These are phyloP conservation scores for Macrocentrus cingulum DNA, from an alignment of 1,140 invertebrate species.

Conservation along the genomic window DNA sequence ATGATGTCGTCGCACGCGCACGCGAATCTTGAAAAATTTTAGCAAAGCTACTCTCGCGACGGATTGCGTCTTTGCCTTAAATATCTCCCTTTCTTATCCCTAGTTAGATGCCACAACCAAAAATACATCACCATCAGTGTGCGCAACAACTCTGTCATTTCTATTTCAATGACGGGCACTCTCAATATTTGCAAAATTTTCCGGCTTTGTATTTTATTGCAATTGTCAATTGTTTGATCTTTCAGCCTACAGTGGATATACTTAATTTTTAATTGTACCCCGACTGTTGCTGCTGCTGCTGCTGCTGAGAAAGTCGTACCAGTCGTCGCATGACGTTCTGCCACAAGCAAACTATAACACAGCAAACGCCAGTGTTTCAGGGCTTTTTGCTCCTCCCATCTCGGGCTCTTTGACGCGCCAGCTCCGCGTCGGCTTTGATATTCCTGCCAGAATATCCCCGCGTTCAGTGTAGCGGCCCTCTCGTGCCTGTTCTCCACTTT, in stretches of 20 bases:
- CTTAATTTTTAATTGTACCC: no score
- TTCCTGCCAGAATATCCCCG: conserved; percentile 52
- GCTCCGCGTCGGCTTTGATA: conserved; percentile 45
- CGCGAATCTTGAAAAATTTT: no score
- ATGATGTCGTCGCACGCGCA: no score
- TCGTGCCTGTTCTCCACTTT: conserved; percentile 14
- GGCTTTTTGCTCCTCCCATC: conserved; percentile 28
- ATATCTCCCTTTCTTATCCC: conserved; percentile 1
- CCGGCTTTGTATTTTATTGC: no score
- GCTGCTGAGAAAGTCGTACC: background rate
- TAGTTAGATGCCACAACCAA: background rate
- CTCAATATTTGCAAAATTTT: no score
- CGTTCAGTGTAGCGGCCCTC: conserved; percentile 28
- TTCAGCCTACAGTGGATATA: no score
- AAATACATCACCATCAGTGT: conserved; percentile 14
- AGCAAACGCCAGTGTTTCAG: conserved; percentile 2
- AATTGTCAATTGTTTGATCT: no score
- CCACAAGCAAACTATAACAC: conserved; percentile 26
- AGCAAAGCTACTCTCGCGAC: background rate
- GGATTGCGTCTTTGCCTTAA: background rate
- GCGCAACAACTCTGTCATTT: no score
- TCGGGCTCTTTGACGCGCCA: conserved; percentile 44
- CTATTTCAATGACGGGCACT: no score
- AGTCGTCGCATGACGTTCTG: background rate
- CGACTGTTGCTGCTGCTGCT: no score